phyloP scores from a whole-genome alignment of 2,797 vertebrate species.

The Tauraco hartlaubi region DNA sequence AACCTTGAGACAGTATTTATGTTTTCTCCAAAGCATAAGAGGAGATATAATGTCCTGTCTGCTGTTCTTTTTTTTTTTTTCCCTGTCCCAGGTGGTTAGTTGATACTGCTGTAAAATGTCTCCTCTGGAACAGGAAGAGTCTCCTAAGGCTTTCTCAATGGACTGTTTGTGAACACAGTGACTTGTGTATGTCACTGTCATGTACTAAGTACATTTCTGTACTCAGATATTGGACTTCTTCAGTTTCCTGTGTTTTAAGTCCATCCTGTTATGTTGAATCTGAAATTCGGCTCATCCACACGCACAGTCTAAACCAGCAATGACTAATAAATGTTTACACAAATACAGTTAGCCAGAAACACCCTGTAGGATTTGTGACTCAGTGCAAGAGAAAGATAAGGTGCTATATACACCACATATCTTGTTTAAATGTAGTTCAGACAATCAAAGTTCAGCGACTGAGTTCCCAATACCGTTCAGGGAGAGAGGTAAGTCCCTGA shows the following conservation, averaged over 20 bases:
- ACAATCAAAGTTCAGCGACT: background rate
- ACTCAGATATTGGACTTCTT: background rate
- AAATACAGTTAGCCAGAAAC: background rate
- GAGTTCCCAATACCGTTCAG: background rate
- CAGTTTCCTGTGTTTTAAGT: background rate
- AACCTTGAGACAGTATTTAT: background rate
- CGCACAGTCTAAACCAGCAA: background rate
- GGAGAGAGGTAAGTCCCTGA: background rate
- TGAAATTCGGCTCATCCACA: background rate
- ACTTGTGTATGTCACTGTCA: background rate
- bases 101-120: background rate
- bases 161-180: background rate
- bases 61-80: background rate
- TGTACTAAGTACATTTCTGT: background rate
- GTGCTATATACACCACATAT: background rate
- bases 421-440: background rate
- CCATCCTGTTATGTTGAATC: background rate
- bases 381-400: background rate
- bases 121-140: background rate
- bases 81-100: background rate
- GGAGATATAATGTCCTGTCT: background rate
- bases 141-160: background rate
- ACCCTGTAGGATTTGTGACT: background rate
- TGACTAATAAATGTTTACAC: background rate
- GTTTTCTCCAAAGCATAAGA: background rate